Conservation (phyloP, 2,113 vertebrate species). For the Brachionichthys hirsutus region DNA sequence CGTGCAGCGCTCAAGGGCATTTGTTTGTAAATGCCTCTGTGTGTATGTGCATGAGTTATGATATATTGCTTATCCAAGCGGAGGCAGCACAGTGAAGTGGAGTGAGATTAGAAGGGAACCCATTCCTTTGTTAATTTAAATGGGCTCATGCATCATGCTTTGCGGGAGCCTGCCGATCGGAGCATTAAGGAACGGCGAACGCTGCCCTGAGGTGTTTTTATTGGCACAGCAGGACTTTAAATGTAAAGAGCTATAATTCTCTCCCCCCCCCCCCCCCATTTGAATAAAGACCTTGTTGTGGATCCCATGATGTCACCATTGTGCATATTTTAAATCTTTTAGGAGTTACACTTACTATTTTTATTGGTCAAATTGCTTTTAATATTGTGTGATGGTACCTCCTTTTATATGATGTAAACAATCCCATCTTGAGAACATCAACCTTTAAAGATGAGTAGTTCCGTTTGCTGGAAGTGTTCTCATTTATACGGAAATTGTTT, state of each 20-base stretch:
- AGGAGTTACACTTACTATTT: too few relatives aligned
- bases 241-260: conserved; percentile 66
- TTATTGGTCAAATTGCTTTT: too few relatives aligned
- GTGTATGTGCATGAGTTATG: conserved; percentile 78
- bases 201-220: conserved; percentile 97
- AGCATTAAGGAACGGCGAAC: conserved; percentile 86
- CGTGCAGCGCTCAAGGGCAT: conserved; percentile 87
- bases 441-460: too few relatives aligned
- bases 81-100: conserved; percentile 88
- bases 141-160: conserved; percentile 99
- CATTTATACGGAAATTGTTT: too few relatives aligned
- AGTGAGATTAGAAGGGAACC: conserved; percentile 92
- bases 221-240: conserved; percentile 88
- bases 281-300: conserved; percentile 46
- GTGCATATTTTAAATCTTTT: conserved; percentile 1
- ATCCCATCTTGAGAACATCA: too few relatives aligned
- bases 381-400: too few relatives aligned
- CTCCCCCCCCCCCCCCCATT: too few relatives aligned
- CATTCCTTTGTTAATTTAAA: conserved; percentile 99
- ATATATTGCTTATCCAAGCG: conserved; percentile 94
- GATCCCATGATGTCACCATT: conserved; percentile 3
- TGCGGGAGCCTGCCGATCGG: conserved; percentile 87
- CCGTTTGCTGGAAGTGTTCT: too few relatives aligned
- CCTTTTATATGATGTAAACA: too few relatives aligned
- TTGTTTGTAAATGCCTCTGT: conserved; percentile 73